A percentile compares a stretch with the other conserved stretches of the same genome.
Conservation (phyloP, 2,888 invertebrate species). For the Drosophila yooni region DNA sequence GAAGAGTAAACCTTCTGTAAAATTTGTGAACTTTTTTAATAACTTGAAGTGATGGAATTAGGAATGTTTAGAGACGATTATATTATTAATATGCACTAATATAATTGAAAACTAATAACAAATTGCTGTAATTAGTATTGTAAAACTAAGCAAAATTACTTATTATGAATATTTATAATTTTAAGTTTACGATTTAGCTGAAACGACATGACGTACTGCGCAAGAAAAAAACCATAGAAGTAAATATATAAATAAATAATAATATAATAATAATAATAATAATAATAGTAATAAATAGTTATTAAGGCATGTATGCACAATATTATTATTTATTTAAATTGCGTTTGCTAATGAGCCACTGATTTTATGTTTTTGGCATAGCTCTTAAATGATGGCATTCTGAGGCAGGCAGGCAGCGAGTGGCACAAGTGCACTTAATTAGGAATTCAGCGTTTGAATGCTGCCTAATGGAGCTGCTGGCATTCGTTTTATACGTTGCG, state of each 20-base stretch:
- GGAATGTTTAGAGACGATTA: too few species aligned
- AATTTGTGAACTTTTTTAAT: too few species aligned
- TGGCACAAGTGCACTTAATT: constrained; percentile 74
- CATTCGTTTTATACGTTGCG: constrained; percentile 17
- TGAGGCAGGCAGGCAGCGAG: constrained; percentile 24
- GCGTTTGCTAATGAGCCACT: constrained; percentile 12
- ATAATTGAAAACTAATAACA: neutral
- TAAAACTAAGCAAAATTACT: too few species aligned
- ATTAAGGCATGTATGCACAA: neutral
- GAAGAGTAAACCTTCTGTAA: too few species aligned
- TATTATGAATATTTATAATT: neutral
- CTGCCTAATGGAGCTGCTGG: constrained; percentile 53
- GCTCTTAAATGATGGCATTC: constrained; percentile 49
- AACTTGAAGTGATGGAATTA: too few species aligned
- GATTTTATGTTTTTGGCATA: constrained; percentile 7
- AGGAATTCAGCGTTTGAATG: constrained; percentile 46
- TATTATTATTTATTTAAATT: neutral
- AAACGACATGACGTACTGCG: too few species aligned
- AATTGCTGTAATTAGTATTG: neutral
- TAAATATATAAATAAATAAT: neutral
- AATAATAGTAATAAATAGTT: neutral
- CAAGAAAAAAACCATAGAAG: neutral
- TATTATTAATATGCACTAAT: neutral
- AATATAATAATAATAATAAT: neutral
- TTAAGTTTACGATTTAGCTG: neutral